Conservation (phyloP, 2,888 invertebrate genomes). For the Dorcus hopei region DNA sequence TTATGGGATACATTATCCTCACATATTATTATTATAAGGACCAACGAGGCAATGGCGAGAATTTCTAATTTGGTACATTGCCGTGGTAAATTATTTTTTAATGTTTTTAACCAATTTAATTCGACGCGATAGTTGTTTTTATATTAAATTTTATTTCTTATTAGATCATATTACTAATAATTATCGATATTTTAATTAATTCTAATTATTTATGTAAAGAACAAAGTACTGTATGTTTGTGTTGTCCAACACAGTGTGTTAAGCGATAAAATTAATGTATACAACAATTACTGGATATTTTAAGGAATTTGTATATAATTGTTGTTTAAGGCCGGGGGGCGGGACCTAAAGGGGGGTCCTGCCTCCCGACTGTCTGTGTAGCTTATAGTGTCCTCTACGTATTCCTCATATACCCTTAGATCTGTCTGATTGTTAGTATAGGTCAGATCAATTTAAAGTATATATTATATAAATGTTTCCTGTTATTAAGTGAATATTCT, state of each 20-base stretch:
- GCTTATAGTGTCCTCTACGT: conserved; percentile 46
- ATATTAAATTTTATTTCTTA: conserved; percentile 43
- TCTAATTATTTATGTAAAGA: conserved; percentile 38
- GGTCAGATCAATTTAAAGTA: conserved; percentile 48
- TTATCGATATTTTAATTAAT: conserved; percentile 34
- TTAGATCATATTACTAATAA: conserved; percentile 31
- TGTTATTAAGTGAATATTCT: conserved; percentile 52
- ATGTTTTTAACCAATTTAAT: conserved; percentile 23
- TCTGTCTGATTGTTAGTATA: conserved; percentile 50
- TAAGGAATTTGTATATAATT: conserved; percentile 49
- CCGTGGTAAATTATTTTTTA: conserved; percentile 43
- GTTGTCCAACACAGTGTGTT: conserved; percentile 42
- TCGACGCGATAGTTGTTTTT: conserved; percentile 41
- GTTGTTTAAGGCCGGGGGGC: conserved; percentile 37
- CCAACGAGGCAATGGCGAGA: conserved; percentile 47
- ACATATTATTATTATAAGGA: conserved; percentile 50
- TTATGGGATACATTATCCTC: conserved; percentile 53
- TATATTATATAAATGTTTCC: conserved; percentile 53
- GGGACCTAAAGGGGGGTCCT: conserved; percentile 17
- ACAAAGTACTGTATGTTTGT: conserved; percentile 42
- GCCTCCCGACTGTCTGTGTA: conserved; percentile 41
- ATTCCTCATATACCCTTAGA: conserved; percentile 48
- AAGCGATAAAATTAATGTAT: conserved; percentile 42
- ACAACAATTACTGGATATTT: conserved; percentile 45
- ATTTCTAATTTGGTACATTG: conserved; percentile 39